Conservation (phyloP, 2,888 invertebrate species). For the Diadegma fenestrale region DNA sequence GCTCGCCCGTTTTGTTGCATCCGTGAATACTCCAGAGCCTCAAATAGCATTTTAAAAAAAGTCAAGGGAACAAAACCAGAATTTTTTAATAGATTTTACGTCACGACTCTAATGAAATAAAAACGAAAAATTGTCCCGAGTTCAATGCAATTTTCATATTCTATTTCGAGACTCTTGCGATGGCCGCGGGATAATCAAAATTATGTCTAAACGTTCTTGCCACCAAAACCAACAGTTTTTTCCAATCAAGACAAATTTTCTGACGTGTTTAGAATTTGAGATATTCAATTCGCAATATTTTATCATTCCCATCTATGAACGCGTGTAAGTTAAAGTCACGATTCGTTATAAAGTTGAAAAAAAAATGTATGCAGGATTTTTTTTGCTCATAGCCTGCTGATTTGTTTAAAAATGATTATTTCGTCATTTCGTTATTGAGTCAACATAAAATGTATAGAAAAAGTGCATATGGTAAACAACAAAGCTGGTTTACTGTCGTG, state of each 20-base stretch:
- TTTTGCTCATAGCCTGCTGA: too few species aligned
- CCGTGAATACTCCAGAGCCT: constrained; percentile 24
- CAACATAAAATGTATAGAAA: background rate
- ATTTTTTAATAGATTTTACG: constrained; percentile 31
- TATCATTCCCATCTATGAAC: too few species aligned
- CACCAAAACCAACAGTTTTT: too few species aligned
- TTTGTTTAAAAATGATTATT: background rate
- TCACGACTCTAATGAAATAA: constrained; percentile 14
- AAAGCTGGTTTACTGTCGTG: background rate
- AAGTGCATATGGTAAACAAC: background rate
- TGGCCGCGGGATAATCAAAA: too few species aligned
- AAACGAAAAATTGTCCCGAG: background rate
- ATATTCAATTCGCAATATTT: too few species aligned
- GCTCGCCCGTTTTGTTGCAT: constrained; percentile 17
- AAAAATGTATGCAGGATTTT: too few species aligned
- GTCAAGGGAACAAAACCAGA: background rate
- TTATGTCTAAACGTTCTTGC: too few species aligned
- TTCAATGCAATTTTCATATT: constrained; percentile 1
- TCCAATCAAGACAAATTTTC: too few species aligned
- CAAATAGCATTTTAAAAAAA: constrained; percentile 20
- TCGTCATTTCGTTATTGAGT: background rate
- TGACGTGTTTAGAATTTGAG: too few species aligned
- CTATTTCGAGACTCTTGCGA: background rate
- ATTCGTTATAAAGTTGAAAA: too few species aligned
- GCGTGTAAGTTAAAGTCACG: too few species aligned